Base-by-base conservation (phyloP, 1,140 invertebrate genomes). In the Orius insidiosus region DNA sequence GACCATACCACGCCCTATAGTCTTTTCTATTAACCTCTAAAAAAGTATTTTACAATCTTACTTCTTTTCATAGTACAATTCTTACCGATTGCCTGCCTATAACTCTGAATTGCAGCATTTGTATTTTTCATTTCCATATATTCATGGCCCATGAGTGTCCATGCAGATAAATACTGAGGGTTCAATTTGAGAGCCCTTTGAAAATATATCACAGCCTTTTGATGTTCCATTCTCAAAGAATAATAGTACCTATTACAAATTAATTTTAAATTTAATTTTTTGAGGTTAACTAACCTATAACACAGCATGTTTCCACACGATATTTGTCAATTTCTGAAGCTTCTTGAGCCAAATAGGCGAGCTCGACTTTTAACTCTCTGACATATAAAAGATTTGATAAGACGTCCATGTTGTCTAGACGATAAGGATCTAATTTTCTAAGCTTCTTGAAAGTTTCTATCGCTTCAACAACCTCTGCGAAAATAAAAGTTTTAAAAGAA, bases 81-180 rank as follows among this genome's bases (percentile, higher is more conserved):
- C 58, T 60, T 63, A 92, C 87, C 87, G 53, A 97, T 87, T 19
- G 94, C 94, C 66, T 94, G 88, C 57, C 93, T 70, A 63, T 98
- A 99, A 58, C 89, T 92, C 58, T 93, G 86, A 58, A 96, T 94
- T 6, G 94, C 93, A 11, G 89, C 89, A 67, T 90, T 89, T 1
- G 87, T 92, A 63, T 98, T 98, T 64, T 98, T 98, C 63, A 98
- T 75, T 68, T 98, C 94, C 80, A 98, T 93, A 64, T 89, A 98
- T 65, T 98, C 95, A 62, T 99, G 95, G 0, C 96, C 96, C 74
- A 98, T 88, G 18, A 99, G 65, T 0, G 94, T 97, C 92, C 93
- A 98, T 0, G 92, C 92, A 2, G 88, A 81, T 15, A 95, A 65
- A 62, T 95, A 95, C 53, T 89, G 78, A 0, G 94, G 92, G 69